Percentiles rank a stretch among this genome's conserved stretches.
Conservation (phyloP, 2,797 vertebrate genomes). For the Benthosema pterotum region DNA sequence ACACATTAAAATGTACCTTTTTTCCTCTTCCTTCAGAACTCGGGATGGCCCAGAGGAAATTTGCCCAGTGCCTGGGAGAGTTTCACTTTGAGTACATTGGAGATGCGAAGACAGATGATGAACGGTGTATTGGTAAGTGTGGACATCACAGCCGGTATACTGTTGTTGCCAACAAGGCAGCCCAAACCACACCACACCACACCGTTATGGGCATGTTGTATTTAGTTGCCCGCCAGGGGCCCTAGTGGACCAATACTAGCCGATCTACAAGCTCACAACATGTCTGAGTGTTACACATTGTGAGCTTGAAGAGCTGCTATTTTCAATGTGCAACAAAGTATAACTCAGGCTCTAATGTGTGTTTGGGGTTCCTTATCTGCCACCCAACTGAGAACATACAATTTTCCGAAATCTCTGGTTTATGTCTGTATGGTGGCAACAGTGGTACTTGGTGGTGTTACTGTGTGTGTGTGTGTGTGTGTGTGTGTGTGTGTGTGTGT, state of each 20-base stretch:
- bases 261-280: too few relatives aligned
- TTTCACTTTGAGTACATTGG: conserved; percentile 98
- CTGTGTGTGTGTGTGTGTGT: conserved; percentile 4
- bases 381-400: conserved; percentile 37
- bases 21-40: conserved; percentile 81
- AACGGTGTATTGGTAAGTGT: conserved; percentile 91
- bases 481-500: too few relatives aligned
- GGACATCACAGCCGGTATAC: conserved; percentile 5
- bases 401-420: conserved; percentile 14
- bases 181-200: too few relatives aligned
- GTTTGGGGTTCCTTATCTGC: conserved; percentile 38
- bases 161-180: conserved; percentile 19
- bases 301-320: too few relatives aligned
- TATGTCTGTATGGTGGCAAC: conserved; percentile 26
- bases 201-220: conserved; percentile 3
- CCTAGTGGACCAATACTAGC: too few relatives aligned
- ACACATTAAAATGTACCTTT: neutral
- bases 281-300: too few relatives aligned
- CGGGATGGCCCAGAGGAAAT: conserved; percentile 92
- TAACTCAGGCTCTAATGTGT: conserved; percentile 31
- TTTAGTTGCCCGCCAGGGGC: too few relatives aligned
- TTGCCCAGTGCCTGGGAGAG: conserved; percentile 92
- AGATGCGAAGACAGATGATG: conserved; percentile 96
- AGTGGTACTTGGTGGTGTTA: conserved; percentile 34
- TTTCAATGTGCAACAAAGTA: too few relatives aligned